phyloP scores from a whole-genome alignment of 2,797 vertebrate species.

The Schizothorax lantsangensis region DNA sequence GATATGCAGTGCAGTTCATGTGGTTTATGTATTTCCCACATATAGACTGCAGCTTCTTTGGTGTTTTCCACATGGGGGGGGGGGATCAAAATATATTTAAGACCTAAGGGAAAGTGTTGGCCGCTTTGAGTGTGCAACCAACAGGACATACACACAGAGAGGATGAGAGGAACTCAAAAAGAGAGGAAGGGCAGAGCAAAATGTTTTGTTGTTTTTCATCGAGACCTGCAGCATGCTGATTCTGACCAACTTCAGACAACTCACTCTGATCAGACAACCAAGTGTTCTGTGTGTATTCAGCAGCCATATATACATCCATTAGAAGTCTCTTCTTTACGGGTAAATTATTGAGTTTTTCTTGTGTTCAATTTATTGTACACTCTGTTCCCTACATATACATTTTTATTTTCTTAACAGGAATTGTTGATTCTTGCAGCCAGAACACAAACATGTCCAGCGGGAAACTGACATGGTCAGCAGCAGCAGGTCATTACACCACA shows the following conservation, averaged over 20 bases:
- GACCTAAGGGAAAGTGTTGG: slow-evolving; percentile 13
- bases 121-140: neutral
- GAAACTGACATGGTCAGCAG: slow-evolving; percentile 21
- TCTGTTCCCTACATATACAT: neutral
- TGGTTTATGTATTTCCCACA: neutral
- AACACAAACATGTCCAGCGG: slow-evolving; percentile 29
- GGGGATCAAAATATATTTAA: neutral
- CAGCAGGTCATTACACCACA: slow-evolving; percentile 43
- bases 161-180: neutral
- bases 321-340: too few species aligned
- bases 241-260: neutral
- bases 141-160: neutral
- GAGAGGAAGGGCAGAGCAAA: neutral
- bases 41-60: neutral
- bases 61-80: neutral
- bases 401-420: neutral
- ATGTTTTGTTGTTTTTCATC: neutral
- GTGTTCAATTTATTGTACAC: neutral
- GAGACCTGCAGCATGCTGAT: slow-evolving; percentile 15
- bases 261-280: neutral
- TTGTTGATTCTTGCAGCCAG: slow-evolving; percentile 12
- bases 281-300: neutral
- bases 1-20: neutral
- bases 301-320: neutral
- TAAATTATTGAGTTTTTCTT: neutral